phyloP scores from a whole-genome alignment of 1,140 invertebrate genomes.

The Halotydeus destructor region DNA sequence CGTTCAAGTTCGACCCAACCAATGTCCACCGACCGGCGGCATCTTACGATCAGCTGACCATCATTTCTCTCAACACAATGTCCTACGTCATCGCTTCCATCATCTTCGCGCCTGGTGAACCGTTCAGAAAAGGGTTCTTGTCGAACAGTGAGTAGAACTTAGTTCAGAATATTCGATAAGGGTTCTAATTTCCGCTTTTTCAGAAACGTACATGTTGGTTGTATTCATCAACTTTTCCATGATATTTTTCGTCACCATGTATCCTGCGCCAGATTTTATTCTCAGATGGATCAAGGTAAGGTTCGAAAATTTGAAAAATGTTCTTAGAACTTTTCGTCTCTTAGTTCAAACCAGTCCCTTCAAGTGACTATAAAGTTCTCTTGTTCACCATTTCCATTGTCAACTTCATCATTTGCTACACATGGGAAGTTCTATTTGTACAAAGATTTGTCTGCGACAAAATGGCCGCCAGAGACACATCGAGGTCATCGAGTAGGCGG shows the following conservation, averaged over 20 bases:
- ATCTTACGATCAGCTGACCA: slow-evolving; percentile 15
- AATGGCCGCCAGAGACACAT: too few species aligned
- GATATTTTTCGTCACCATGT: slow-evolving; percentile 13
- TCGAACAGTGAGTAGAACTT: slow-evolving; percentile 15
- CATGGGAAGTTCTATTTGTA: slow-evolving; percentile 16
- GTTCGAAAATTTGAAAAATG: not conserved
- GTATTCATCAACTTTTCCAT: slow-evolving; percentile 15
- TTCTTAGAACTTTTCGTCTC: slow-evolving; percentile 3
- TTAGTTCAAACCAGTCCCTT: slow-evolving; percentile 14
- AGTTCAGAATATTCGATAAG: slow-evolving; percentile 2
- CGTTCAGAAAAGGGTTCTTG: slow-evolving; percentile 16
- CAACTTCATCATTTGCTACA: slow-evolving; percentile 16
- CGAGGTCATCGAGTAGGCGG: too few species aligned
- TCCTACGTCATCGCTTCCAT: slow-evolving; percentile 19
- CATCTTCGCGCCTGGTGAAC: slow-evolving; percentile 20
- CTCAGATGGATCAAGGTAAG: slow-evolving; percentile 15
- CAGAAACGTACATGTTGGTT: slow-evolving; percentile 8
- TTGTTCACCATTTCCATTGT: slow-evolving; percentile 14
- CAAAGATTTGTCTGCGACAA: slow-evolving; percentile 3
- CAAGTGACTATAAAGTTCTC: slow-evolving; percentile 14
- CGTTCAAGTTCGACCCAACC: slow-evolving; percentile 14
- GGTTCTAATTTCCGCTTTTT: slow-evolving; percentile 1
- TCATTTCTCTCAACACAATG: slow-evolving; percentile 18
- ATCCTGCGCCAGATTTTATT: slow-evolving; percentile 13
- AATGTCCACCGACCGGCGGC: slow-evolving; percentile 8